A percentile compares a stretch with the other conserved stretches of the same genome.
These are phyloP conservation scores for Crematogaster levior DNA, from an alignment of 2,888 invertebrate genomes.

Conservation along the genomic window DNA sequence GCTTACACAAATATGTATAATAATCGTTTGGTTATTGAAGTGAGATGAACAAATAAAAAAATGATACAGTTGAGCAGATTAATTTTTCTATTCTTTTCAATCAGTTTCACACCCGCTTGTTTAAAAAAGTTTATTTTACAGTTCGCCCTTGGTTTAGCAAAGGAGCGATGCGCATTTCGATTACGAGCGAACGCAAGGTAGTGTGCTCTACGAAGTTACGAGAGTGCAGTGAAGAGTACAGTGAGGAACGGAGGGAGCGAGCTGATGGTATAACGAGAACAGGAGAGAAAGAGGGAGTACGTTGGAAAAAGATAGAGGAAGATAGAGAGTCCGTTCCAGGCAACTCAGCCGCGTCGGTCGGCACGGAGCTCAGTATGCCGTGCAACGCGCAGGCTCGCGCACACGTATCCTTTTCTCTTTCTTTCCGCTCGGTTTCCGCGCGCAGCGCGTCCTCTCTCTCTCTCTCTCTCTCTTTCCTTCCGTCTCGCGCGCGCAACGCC, in stretches of 20 bases:
- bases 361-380: slow-evolving; percentile 81
- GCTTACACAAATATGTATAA: too few relatives aligned
- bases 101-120: background rate
- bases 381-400: slow-evolving; percentile 85
- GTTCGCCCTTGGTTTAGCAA: background rate
- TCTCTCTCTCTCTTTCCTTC: slow-evolving; percentile 6
- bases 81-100: background rate
- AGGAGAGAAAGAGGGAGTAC: slow-evolving; percentile 13
- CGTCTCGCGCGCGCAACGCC: slow-evolving; percentile 19
- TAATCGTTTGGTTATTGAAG: background rate
- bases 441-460: slow-evolving; percentile 38
- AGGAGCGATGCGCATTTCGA: background rate
- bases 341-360: slow-evolving; percentile 73
- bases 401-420: slow-evolving; percentile 71
- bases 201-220: slow-evolving; percentile 1
- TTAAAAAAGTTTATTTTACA: background rate
- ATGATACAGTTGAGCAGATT: background rate
- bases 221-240: slow-evolving; percentile 54
- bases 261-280: background rate
- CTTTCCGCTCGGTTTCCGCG: slow-evolving; percentile 34
- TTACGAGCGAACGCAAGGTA: slow-evolving; percentile 8
- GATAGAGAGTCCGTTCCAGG: slow-evolving; percentile 66
- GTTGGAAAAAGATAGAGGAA: slow-evolving; percentile 54
- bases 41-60: background rate
- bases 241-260: background rate